Evolutionary conservation across 2,888 invertebrate species (phyloP), one percentile per base, ranked within the genome.

Genomic region (Agrotis clavis): DNA sequence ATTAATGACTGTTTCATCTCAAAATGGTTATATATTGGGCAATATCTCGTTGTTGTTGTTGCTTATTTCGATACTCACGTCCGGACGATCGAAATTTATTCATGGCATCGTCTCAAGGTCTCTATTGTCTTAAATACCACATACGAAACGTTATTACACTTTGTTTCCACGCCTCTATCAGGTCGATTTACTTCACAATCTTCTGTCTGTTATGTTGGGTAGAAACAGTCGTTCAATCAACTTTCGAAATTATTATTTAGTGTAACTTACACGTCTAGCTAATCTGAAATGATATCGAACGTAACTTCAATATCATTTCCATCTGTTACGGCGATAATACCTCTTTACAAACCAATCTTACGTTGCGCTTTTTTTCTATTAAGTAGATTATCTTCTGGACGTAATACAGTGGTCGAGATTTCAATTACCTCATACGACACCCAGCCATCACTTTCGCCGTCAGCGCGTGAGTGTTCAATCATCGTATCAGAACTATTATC

Each of bases 401-500:
- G 91, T 92, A 92, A 91, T 89, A 86, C 88, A 80, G 91, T 91
- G 88, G 89, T 88, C 87, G 84, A 85, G 85, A 88, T 90, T 89
- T 90, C 87, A 90, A 92, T 91, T 90, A 91, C 88, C 85, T 88
- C 86, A 88, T 82, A 87, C 80, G 88, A 89, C 89, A 89, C 77
- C 72, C 35, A 88, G 85, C 82, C 85, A 92, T 91, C 90, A 93
- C 94, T 94, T 94, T 94, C 94, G 88, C 94, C 83, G 81, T 88
- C 86, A 79, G 71, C 81, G 83, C 84, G 91, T 91, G 90, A 91
- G 91, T 89, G 92, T 90, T 89, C 91, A 90, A 92, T 92, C 91
- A 91, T 86, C 86, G 84, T 86, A 90, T 91, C 91, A 86, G 75
- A 64, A 70, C 60, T 76, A 85, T 81, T 77, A 83, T 82, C 85